A percentile compares a stretch with the other conserved stretches of the same genome.
Evolutionary conservation across 1,140 invertebrate species (phyloP).

Genomic region (Callitettix versicolor): DNA sequence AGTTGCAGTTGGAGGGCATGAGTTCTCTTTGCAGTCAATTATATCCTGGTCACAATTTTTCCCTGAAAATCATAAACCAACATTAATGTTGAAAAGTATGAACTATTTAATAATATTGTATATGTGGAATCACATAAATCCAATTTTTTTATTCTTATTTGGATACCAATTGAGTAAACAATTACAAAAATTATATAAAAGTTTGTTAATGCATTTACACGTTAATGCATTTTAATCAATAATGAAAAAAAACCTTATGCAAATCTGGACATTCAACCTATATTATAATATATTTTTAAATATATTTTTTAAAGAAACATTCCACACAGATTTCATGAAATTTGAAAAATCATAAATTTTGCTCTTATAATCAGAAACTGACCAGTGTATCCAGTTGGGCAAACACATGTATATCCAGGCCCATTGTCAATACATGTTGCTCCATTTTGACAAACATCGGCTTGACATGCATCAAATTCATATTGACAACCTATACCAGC

Average conservation of each 20-base stretch:
- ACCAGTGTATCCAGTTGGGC: constrained; percentile 71
- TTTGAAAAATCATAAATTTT: no score
- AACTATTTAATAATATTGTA: not conserved
- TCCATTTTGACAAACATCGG: constrained; percentile 80
- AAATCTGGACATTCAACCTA: no score
- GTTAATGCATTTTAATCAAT: not conserved
- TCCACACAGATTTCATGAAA: not conserved
- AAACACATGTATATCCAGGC: constrained; percentile 72
- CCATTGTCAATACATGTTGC: constrained; percentile 81
- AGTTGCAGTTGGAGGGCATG: constrained; percentile 84
- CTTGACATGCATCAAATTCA: constrained; percentile 84
- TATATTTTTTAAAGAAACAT: not conserved
- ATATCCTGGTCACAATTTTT: constrained; percentile 89
- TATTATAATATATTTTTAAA: no score
- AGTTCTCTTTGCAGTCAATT: constrained; percentile 83
- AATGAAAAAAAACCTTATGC: not conserved
- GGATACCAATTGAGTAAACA: not conserved
- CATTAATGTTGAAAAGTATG: not conserved
- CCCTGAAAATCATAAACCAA: constrained; percentile 39
- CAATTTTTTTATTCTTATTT: not conserved
- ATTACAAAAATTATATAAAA: not conserved
- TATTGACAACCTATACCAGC: constrained; percentile 86
- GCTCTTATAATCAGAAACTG: constrained; percentile 24
- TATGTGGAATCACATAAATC: not conserved
- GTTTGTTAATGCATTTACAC: no score